A percentile compares a stretch with the other conserved stretches of the same genome.
phyloP scores from a whole-genome alignment of 2,888 invertebrate genomes.

The Xanthorhoe spadicearia region DNA sequence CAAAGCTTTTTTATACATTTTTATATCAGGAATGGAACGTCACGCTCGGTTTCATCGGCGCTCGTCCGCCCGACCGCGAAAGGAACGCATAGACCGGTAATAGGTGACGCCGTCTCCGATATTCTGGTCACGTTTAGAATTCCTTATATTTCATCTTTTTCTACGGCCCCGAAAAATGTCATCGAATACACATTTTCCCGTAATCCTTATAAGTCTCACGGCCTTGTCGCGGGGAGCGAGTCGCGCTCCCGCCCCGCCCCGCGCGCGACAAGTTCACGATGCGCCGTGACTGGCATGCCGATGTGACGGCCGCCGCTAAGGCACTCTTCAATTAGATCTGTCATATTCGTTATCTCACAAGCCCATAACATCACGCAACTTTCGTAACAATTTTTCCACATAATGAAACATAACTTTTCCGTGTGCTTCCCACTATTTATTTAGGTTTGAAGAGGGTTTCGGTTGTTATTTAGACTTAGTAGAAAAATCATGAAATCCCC shows the following conservation, averaged over 20 bases:
- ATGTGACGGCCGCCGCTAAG: constrained; percentile 59
- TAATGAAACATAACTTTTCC: constrained; percentile 44
- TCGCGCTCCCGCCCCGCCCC: constrained; percentile 45
- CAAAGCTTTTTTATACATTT: constrained; percentile 84
- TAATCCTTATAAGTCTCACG: constrained; percentile 83
- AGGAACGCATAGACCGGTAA: constrained; percentile 80
- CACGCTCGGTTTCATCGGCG: constrained; percentile 80
- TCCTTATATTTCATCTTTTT: constrained; percentile 85
- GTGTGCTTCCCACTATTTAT: constrained; percentile 35
- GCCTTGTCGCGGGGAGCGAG: constrained; percentile 64
- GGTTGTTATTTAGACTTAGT: constrained; percentile 10
- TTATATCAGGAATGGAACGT: constrained; percentile 83
- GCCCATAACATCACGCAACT: constrained; percentile 46
- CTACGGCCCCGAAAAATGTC: constrained; percentile 83
- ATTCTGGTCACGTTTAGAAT: constrained; percentile 83
- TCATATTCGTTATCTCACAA: constrained; percentile 58
- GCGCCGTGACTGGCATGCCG: constrained; percentile 73
- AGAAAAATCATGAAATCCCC: constrained; percentile 18
- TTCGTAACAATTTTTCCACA: constrained; percentile 45
- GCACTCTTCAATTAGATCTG: constrained; percentile 64
- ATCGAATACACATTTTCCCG: constrained; percentile 85
- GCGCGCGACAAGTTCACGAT: constrained; percentile 68
- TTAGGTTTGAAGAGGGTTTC: constrained; percentile 18
- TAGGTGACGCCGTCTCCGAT: constrained; percentile 76
- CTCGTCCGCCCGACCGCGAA: constrained; percentile 79